These are phyloP conservation scores for Spodoptera exigua DNA, from an alignment of 2,888 invertebrate genomes.

Conservation along the genomic window DNA sequence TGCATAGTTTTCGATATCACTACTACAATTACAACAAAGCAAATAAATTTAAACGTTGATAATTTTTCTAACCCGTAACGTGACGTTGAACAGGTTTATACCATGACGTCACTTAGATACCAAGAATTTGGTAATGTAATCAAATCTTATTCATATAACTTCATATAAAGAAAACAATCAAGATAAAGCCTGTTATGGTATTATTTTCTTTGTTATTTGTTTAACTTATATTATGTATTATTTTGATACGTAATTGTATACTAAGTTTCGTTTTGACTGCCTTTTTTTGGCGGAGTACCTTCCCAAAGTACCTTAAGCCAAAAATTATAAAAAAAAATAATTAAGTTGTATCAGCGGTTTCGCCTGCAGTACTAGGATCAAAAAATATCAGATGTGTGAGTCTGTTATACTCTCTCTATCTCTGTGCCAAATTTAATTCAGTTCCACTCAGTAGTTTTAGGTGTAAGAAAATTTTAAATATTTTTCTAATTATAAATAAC, in stretches of 20 bases:
- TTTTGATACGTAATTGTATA: slow-evolving; percentile 13
- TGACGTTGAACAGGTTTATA: slow-evolving; percentile 39
- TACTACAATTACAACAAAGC: not conserved
- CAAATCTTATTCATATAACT: slow-evolving; percentile 49
- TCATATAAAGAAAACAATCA: slow-evolving; percentile 47
- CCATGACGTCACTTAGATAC: slow-evolving; percentile 43
- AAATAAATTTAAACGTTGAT: slow-evolving; percentile 23
- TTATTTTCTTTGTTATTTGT: slow-evolving; percentile 1
- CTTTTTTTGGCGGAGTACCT: too few relatives aligned
- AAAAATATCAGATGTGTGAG: too few relatives aligned
- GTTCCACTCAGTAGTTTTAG: too few relatives aligned
- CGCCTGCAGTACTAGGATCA: too few relatives aligned
- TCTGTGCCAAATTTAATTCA: too few relatives aligned
- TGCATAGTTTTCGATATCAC: not conserved
- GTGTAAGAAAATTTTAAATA: too few relatives aligned
- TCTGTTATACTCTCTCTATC: too few relatives aligned
- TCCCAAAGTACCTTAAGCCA: too few relatives aligned
- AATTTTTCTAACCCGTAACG: slow-evolving; percentile 17
- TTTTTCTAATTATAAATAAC: too few relatives aligned
- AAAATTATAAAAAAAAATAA: too few relatives aligned
- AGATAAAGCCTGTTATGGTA: slow-evolving; percentile 27
- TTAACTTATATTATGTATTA: slow-evolving; percentile 22
- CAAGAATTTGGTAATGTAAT: slow-evolving; percentile 45
- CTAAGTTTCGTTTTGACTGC: slow-evolving; percentile 10
- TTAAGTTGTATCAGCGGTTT: too few relatives aligned